Evolutionary conservation across 1,140 invertebrate species (phyloP), one percentile per base, ranked within the genome.

Genomic region (Armadillidium nasatum): DNA sequence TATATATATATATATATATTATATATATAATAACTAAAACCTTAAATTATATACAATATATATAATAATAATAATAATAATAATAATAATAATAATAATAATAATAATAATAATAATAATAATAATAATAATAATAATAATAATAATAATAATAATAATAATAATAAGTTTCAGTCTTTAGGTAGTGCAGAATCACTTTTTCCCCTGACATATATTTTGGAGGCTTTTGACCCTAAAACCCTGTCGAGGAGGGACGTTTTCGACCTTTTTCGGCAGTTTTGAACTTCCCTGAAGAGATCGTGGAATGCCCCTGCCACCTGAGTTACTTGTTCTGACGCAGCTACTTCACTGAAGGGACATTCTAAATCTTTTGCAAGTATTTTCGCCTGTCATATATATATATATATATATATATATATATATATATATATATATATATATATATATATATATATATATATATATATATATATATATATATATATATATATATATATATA

Each of bases 281-380:
- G 85, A 10, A 95, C 91, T 82, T 94, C 92, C 23, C 91, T 88
- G 82, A 92, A 93, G 6, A 94, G 87, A 81, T 94, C 92, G 81
- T 92, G 90, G 85, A 95, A 95, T 7, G 91, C 92, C 72, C 93
- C 91, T 0, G 91, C 91, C 4, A 95, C 91, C 84, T 89, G 88
- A 19, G 84, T 82, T 23, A 94, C 92, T 85, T 94, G 92, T 84
- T 95, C 93, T 0, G 93, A 92, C 0, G 93, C 93, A 0, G 93
- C 91, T n/a, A 94, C 90, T 86, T 95, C 93, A n/a, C 89, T 88
- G 84, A 95, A 95, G 72, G 68, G 75, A 84, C 92, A 94, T 82
- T 95, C 93, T 79, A 92, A 91, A 83, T 94, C 92, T 84, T 94
- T 93, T 0, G 93, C 92, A 46, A 94, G 85, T 79, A 93, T 93